These are phyloP conservation scores for Oncopodura yosiiana DNA, from an alignment of 1,140 invertebrate genomes.

Conservation along the genomic window DNA sequence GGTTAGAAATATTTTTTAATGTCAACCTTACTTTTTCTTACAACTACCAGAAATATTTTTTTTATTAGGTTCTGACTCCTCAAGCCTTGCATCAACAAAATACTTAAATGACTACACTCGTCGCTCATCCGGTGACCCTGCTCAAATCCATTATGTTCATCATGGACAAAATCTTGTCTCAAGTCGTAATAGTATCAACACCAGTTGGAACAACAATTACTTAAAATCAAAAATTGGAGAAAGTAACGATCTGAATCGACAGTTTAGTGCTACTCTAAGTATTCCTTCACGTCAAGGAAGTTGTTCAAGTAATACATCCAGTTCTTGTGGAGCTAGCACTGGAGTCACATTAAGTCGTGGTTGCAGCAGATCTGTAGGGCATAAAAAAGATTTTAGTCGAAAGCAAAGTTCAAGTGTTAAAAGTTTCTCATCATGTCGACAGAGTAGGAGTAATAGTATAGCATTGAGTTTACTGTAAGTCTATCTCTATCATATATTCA, in stretches of 20 bases:
- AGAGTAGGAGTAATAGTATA: slow-evolving; percentile 21
- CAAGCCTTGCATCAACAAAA: background rate
- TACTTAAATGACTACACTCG: background rate
- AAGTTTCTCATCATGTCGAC: background rate
- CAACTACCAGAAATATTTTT: background rate
- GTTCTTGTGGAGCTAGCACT: background rate
- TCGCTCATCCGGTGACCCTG: slow-evolving; percentile 3
- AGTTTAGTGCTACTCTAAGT: slow-evolving; percentile 20
- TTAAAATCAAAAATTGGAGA: background rate
- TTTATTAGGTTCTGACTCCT: background rate
- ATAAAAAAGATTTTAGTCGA: slow-evolving; percentile 2
- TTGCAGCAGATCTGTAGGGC: background rate
- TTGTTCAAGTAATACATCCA: slow-evolving; percentile 3
- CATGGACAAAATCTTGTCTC: background rate
- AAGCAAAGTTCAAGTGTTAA: slow-evolving; percentile 1
- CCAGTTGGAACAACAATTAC: background rate
- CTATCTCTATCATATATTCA: background rate
- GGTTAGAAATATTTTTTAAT: background rate
- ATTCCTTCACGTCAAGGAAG: slow-evolving; percentile 25
- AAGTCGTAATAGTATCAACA: background rate
- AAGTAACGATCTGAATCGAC: slow-evolving; percentile 3
- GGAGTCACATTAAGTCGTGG: background rate
- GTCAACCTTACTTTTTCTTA: background rate
- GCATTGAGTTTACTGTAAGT: too few relatives aligned
- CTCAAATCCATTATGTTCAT: background rate